phyloP scores from a whole-genome alignment of 2,888 invertebrate species.

The Drosophila kokeensis region DNA sequence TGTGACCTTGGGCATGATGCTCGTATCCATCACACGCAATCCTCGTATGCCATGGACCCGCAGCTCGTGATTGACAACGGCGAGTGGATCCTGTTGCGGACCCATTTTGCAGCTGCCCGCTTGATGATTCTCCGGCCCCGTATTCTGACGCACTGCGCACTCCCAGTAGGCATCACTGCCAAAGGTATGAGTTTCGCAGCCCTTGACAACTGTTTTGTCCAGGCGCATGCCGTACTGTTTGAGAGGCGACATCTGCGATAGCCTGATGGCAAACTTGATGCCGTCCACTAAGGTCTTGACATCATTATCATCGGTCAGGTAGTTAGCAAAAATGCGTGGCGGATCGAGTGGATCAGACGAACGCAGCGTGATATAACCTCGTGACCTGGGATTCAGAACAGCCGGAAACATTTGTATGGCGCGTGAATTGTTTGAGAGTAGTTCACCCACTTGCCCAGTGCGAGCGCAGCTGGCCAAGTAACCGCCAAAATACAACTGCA shows the following conservation, averaged over 20 bases:
- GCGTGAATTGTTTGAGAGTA: constrained; percentile 89
- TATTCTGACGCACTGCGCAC: constrained; percentile 89
- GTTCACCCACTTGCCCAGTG: constrained; percentile 94
- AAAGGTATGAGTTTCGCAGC: constrained; percentile 91
- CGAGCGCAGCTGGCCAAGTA: constrained; percentile 94
- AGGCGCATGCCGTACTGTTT: constrained; percentile 90
- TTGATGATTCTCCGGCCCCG: constrained; percentile 93
- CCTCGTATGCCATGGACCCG: constrained; percentile 88
- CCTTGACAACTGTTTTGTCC: constrained; percentile 90
- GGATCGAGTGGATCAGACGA: constrained; percentile 92
- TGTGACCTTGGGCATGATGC: constrained; percentile 91
- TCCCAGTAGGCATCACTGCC: constrained; percentile 91
- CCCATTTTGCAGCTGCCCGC: constrained; percentile 94
- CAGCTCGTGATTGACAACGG: constrained; percentile 90
- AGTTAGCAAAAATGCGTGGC: constrained; percentile 94
- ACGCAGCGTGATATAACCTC: constrained; percentile 91
- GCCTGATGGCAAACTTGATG: constrained; percentile 90
- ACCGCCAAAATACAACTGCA: constrained; percentile 94
- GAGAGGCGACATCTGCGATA: constrained; percentile 89
- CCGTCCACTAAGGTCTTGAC: constrained; percentile 92
- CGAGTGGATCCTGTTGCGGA: constrained; percentile 88
- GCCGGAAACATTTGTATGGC: constrained; percentile 92
- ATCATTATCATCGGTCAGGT: constrained; percentile 87
- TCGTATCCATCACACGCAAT: constrained; percentile 91
- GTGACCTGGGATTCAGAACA: constrained; percentile 93